Percentiles rank a stretch among this genome's conserved stretches.
These are phyloP conservation scores for Trissoscelio sp. DNA, from an alignment of 2,888 invertebrate genomes.

Conservation along the genomic window DNA sequence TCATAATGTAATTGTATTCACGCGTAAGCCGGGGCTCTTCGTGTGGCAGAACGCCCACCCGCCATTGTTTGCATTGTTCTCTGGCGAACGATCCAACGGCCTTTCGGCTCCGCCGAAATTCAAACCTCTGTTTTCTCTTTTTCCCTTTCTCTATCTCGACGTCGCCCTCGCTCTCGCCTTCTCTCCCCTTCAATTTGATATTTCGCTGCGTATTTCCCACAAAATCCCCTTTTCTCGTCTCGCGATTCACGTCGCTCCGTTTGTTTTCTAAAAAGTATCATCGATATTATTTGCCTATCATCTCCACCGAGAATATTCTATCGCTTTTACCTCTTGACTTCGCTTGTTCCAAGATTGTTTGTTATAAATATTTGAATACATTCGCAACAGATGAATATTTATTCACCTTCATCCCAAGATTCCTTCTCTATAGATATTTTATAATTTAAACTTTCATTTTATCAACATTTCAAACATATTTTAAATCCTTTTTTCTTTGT, in stretches of 20 bases:
- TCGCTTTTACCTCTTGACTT: slow-evolving; percentile 49
- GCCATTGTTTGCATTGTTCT: slow-evolving; percentile 81
- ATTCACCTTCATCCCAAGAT: neutral
- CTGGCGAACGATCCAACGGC: slow-evolving; percentile 78
- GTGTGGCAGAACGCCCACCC: slow-evolving; percentile 77
- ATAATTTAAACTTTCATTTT: no score
- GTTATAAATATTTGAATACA: slow-evolving; percentile 40
- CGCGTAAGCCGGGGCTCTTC: slow-evolving; percentile 82
- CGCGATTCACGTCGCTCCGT: slow-evolving; percentile 54
- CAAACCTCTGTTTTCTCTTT: slow-evolving; percentile 74
- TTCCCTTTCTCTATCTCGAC: slow-evolving; percentile 57
- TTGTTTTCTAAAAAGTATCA: slow-evolving; percentile 53
- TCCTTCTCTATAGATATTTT: neutral
- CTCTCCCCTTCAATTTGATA: slow-evolving; percentile 65
- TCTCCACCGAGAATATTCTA: slow-evolving; percentile 51
- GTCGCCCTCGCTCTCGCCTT: slow-evolving; percentile 74
- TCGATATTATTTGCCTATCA: slow-evolving; percentile 65
- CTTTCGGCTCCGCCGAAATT: slow-evolving; percentile 78
- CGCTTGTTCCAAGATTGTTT: slow-evolving; percentile 18
- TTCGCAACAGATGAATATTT: slow-evolving; percentile 13
- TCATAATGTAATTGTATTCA: slow-evolving; percentile 84
- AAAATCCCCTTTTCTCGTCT: slow-evolving; percentile 61
- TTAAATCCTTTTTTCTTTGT: no score
- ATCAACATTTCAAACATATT: no score
- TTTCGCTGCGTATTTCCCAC: slow-evolving; percentile 58